Base-by-base conservation (phyloP, 2,113 vertebrate species). In the Heterotis niloticus region DNA sequence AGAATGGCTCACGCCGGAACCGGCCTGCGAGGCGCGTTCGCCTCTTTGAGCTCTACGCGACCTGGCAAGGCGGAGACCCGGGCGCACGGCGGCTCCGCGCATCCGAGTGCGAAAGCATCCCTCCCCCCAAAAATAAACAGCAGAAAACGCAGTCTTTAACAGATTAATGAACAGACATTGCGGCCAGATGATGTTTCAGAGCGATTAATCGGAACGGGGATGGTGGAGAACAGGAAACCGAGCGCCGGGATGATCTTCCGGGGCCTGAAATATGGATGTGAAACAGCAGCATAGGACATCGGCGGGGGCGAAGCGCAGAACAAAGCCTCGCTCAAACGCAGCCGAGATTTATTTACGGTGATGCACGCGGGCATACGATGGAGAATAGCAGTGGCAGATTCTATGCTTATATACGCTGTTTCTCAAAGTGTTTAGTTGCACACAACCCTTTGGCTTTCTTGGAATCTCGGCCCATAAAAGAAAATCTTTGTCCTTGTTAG, bases 1-100 rank as follows among this genome's bases (percentile, higher is more conserved):
- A 86, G 80, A 84, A 83, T 81, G 79, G 83, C 86, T 91, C 83
- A 90, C 84, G 79, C 82, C 82, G 81, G 81, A 88, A 83, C 28
- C n/a, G 66, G 82, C 83, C 86, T 81, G 20, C 64, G 62, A 82
- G 89, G 82, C 79, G 44, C 76, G 78, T 80, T 79, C 26, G 78
- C 80, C 17, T 77, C 59, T 85, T 83, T 88, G 85, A 87, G 80
- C 79, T 68, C 84, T 68, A 86, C 85, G 72, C 70, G 82, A 78
- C 65, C 60, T 87, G 88, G 87, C 89, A 79, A 14, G 20, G 17
- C 4, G 62, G 64, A 81, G 77, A 1, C 81, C 77, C 56, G 79
- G 69, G 60, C 79, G 85, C 84, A 86, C 85, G 84, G 78, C 84
- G 83, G 78, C 79, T 79, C 64, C 4, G n/a, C 29, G 65, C 57